These are phyloP conservation scores for Epizoanthus rinbou DNA, from an alignment of 92 coral and sea anemone species.

Conservation along the genomic window DNA sequence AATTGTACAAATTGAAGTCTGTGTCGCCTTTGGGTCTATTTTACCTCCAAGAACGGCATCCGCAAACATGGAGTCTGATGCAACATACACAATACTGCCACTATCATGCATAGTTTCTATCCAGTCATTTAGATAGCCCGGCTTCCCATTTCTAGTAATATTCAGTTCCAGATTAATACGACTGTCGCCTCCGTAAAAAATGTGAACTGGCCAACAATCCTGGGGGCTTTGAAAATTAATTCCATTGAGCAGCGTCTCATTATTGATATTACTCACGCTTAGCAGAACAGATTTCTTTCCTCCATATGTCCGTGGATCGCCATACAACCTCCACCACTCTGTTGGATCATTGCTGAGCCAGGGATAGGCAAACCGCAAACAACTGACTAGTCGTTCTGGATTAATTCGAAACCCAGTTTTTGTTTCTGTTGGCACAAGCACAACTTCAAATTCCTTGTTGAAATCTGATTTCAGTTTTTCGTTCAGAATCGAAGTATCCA, in stretches of 20 bases:
- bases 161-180: slow-evolving; percentile 44
- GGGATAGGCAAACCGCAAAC: background rate
- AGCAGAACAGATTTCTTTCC: slow-evolving; percentile 32
- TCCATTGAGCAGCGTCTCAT: slow-evolving; percentile 28
- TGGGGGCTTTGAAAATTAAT: slow-evolving; percentile 35
- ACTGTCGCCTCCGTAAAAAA: slow-evolving; percentile 36
- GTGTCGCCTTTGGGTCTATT: slow-evolving; percentile 47
- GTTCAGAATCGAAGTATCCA: slow-evolving; percentile 30
- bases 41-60: slow-evolving; percentile 46
- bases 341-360: background rate
- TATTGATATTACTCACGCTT: slow-evolving; percentile 32
- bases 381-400: no score
- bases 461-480: no score
- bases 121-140: slow-evolving; percentile 53
- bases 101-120: slow-evolving; percentile 19
- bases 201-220: slow-evolving; percentile 43
- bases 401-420: no score
- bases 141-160: slow-evolving; percentile 10
- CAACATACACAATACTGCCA: slow-evolving; percentile 9
- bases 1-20: slow-evolving; percentile 39
- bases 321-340: slow-evolving; percentile 25
- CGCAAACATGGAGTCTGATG: slow-evolving; percentile 49
- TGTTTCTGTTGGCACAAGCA: no score
- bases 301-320: slow-evolving; percentile 47
- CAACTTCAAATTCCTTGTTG: no score